Conservation (phyloP, 2,888 invertebrate genomes). For the Fragum sueziense region DNA sequence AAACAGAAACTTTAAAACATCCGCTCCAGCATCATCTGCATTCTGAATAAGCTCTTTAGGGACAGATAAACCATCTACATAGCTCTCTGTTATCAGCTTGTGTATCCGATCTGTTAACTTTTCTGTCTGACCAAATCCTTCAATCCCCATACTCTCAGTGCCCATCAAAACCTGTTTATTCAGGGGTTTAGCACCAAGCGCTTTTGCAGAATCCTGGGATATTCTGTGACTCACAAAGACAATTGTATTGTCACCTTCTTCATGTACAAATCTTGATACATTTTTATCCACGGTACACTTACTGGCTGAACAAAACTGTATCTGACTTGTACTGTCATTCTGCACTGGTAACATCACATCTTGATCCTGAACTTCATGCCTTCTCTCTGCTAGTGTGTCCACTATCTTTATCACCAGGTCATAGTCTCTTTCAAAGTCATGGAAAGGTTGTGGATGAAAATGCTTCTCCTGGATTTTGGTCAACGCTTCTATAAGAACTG, state of each 20-base stretch:
- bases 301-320: conserved; percentile 21
- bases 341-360: conserved; percentile 46
- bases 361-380: neutral
- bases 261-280: conserved; percentile 33
- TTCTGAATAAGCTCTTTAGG: conserved; percentile 79
- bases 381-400: conserved; percentile 28
- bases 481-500: conserved; percentile 34
- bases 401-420: conserved; percentile 52
- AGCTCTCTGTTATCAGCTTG: conserved; percentile 67
- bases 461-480: conserved; percentile 37
- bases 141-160: conserved; percentile 56
- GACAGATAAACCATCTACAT: conserved; percentile 77
- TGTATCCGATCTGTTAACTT: conserved; percentile 71
- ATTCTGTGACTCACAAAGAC: conserved; percentile 67
- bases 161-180: conserved; percentile 64
- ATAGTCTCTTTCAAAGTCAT: conserved; percentile 34
- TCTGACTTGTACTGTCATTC: neutral
- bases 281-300: conserved; percentile 55
- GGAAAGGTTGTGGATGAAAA: neutral
- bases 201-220: conserved; percentile 65
- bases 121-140: conserved; percentile 74
- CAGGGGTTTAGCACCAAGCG: conserved; percentile 70
- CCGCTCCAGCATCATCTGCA: conserved; percentile 78
- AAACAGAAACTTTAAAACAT: conserved; percentile 70
- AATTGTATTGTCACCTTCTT: conserved; percentile 37